A percentile compares a stretch with the other conserved stretches of the same genome.
Conservation (phyloP, 92 coral and sea anemone species). For the Umimayanthus kanabou region DNA sequence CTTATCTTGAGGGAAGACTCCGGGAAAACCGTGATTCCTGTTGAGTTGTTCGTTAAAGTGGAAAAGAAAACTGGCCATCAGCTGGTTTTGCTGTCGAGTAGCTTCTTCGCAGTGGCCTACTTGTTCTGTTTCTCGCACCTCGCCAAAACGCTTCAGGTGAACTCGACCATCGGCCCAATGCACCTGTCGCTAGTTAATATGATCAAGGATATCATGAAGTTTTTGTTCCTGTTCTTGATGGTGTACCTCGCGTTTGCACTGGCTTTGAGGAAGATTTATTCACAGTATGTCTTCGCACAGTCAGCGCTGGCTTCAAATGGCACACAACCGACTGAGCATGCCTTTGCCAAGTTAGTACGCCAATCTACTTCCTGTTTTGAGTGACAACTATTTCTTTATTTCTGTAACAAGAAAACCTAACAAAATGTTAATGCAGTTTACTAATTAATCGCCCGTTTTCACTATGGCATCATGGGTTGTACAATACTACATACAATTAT, state of each 20-base stretch:
- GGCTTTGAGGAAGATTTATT: conserved; percentile 85
- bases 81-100: conserved; percentile 35
- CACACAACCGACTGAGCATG: background rate
- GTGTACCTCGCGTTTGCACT: conserved; percentile 71
- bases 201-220: conserved; percentile 75
- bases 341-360: conserved; percentile 22
- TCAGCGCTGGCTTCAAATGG: conserved; percentile 5
- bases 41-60: conserved; percentile 45
- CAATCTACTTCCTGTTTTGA: background rate
- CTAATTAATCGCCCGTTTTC: too few relatives aligned
- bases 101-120: conserved; percentile 75
- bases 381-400: background rate
- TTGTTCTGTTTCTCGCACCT: conserved; percentile 76
- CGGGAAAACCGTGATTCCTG: conserved; percentile 40
- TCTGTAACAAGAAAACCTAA: background rate
- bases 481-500: too few relatives aligned
- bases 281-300: conserved; percentile 59
- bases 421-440: too few relatives aligned
- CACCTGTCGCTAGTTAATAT: conserved; percentile 79
- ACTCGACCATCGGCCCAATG: conserved; percentile 78
- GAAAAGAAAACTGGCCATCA: conserved; percentile 31
- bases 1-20: conserved; percentile 33
- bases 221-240: conserved; percentile 66
- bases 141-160: conserved; percentile 71
- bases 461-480: too few relatives aligned